Base-by-base conservation (phyloP, 2,888 invertebrate species). In the Salpingus planirostris region DNA sequence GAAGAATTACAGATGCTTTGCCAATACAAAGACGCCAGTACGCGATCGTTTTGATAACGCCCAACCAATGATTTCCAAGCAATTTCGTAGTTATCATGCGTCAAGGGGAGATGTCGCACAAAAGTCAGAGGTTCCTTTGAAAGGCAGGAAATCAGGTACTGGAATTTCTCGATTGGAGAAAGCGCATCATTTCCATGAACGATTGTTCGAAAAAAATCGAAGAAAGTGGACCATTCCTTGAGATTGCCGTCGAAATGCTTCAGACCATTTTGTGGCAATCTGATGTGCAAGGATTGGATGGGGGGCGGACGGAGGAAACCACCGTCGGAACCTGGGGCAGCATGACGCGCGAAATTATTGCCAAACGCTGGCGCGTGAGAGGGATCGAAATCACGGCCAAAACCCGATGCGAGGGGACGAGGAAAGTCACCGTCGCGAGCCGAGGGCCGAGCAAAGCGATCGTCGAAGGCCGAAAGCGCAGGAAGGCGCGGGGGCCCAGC, bases 1-100 rank as follows among this genome's bases (percentile, higher is more conserved):
- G 26, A 11, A 6, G 26, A 11, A 13, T 25, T 13, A 3, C 12
- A 25, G 4, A 25, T 10, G 6, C 12, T 12, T 13, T 13, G 3
- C 26, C 26, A 25, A 25, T 25, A 25, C 3, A 11, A 6, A 6
- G 26, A 3, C 3, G 13, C 26, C 26, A 25, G 13, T 3, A 25
- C 11, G 11, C 26, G 26, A 3, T 25, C 13, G 11, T 25, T 25
- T 11, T 25, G 26, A 13, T 25, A 25, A 3, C 26, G 26, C 6
- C 13, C 26, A 6, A 25, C 26, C 13, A 25, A 13, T 7, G 11
- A 13, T 3, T 25, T 12, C 5, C 13, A 25, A 6, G 26, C 26
- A n/a, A 25, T 25, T 6, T 11, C 26, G 13, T 25, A 25, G 13
- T 25, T 25, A 6, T 25, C 26, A 5, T 11, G 5, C 3, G 26